Evolutionary conservation across 30 jellyfish, hydroid and myxozoan genomes (phyloP).

Genomic region (Aurelia aurita complex sp. Pacific): DNA sequence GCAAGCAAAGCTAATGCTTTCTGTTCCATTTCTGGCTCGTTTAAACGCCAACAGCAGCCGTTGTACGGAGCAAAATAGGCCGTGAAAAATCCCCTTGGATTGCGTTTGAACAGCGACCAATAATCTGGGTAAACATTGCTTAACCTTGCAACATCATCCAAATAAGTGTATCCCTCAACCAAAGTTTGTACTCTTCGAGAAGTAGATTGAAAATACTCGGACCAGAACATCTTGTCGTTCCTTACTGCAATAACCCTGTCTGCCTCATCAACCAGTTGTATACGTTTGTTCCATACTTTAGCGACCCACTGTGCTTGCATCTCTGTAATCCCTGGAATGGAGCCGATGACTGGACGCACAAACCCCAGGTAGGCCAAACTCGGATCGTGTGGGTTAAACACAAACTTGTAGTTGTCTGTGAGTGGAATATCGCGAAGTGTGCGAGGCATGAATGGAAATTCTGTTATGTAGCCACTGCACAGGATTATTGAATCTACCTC

Average conservation of each 20-base stretch:
- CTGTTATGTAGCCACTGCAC: conserved; percentile 83
- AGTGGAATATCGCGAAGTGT: conserved; percentile 1
- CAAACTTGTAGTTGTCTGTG: conserved; percentile 78
- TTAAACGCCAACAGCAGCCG: conserved; percentile 79
- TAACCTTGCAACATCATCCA: conserved; percentile 73
- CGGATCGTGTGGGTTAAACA: conserved; percentile 67
- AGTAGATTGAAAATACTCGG: conserved; percentile 73
- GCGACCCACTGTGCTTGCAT: conserved; percentile 89
- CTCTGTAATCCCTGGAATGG: conserved; percentile 90
- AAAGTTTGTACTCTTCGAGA: conserved; percentile 77
- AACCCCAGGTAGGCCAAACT: conserved; percentile 80
- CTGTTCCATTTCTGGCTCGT: conserved; percentile 61
- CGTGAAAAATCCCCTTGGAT: conserved; percentile 69
- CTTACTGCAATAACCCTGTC: conserved; percentile 32
- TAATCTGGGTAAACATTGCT: conserved; percentile 81
- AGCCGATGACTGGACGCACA: conserved; percentile 90
- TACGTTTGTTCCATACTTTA: conserved; percentile 67
- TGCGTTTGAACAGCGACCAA: conserved; percentile 70
- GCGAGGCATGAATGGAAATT: conserved; percentile 72
- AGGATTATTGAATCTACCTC: conserved; percentile 78
- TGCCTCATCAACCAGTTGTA: conserved; percentile 23
- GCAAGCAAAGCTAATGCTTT: conserved; percentile 68
- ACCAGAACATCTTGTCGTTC: conserved; percentile 74
- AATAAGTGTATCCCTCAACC: conserved; percentile 86
- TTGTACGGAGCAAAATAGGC: conserved; percentile 87